Evolutionary conservation across 2,113 vertebrate species (phyloP), one percentile per base, ranked within the genome.

Genomic region (Apaloderma vittatum): DNA sequence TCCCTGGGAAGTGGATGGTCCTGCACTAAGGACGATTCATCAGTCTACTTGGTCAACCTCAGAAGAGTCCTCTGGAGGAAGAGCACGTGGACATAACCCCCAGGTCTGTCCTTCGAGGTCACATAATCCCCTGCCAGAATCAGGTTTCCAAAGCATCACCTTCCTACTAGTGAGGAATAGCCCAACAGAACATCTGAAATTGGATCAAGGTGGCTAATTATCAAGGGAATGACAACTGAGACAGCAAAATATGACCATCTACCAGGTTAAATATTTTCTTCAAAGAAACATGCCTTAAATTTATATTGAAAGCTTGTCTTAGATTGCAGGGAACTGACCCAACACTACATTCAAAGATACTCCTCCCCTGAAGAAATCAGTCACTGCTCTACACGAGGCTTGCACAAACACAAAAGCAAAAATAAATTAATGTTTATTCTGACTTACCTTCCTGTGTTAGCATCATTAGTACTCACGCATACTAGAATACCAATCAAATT

Each of bases 211-310:
- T 8, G 36, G 70, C 55, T 93, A 93, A 95, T 96, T 96, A 94
- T 81, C 78, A 65, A 71, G 81, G 58, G 91, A 83, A 95, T 55
- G 49, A 66, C 85, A 94, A 90, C 61, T 86, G 88, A 94, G 94
- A 94, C 95, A 94, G 78, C 91, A 84, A 95, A 93, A 94, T 88
- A 96, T 70, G 75, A 89, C 63, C 65, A 77, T 90, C 67, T 88
- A 55, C 68, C 46, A 90, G 93, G 92, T 92, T 78, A 95, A 95
- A 93, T 88, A 80, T 74, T 93, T 93, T 76, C 88, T 72, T 96
- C 90, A 86, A 96, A 94, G 92, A 51, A 96, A 76, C 75, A 26
- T 27, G 43, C 63, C 62, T 52, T 74, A 82, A 95, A 96, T 95
- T 93, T 55, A 57, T 16, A 90, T 76, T 86, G 93, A 88, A 62